Percentiles rank a stretch among this genome's conserved stretches.
Evolutionary conservation across 2,797 vertebrate genomes (phyloP).

Genomic region (Parambassis ranga): DNA sequence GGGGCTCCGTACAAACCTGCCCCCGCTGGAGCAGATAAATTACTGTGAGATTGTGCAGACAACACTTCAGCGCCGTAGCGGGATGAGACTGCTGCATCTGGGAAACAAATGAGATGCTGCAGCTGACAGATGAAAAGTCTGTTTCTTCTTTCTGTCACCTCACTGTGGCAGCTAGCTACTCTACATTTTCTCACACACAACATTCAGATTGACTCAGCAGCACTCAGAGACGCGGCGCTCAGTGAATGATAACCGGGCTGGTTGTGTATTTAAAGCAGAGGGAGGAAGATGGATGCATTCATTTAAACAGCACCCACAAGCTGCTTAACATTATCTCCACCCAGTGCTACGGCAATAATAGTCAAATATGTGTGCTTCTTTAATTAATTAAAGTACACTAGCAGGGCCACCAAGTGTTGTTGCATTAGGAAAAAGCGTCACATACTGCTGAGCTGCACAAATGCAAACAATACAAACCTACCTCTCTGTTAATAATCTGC

Average conservation of each 20-base stretch:
- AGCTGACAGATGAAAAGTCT: neutral
- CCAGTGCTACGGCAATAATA: conserved; percentile 30
- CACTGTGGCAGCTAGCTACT: neutral
- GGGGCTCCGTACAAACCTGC: too few species aligned
- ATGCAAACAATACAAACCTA: neutral
- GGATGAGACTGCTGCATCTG: neutral
- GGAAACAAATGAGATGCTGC: conserved; percentile 3
- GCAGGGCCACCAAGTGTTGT: neutral
- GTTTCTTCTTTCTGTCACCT: neutral
- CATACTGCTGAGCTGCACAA: neutral
- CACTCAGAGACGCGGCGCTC: neutral
- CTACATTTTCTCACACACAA: neutral
- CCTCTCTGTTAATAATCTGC: too few species aligned
- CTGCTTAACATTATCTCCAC: conserved; percentile 20
- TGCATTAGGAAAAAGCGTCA: neutral
- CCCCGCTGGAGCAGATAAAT: neutral
- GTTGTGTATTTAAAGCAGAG: conserved; percentile 7
- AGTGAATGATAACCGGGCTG: neutral
- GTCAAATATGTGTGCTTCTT: neutral
- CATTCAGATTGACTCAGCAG: neutral
- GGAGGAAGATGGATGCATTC: neutral
- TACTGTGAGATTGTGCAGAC: neutral
- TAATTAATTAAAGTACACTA: neutral
- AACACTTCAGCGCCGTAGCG: neutral
- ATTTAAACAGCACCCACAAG: conserved; percentile 13